These are phyloP conservation scores for Hippopotamus amphibius DNA, from an alignment of 2,113 vertebrate species.

Conservation along the genomic window DNA sequence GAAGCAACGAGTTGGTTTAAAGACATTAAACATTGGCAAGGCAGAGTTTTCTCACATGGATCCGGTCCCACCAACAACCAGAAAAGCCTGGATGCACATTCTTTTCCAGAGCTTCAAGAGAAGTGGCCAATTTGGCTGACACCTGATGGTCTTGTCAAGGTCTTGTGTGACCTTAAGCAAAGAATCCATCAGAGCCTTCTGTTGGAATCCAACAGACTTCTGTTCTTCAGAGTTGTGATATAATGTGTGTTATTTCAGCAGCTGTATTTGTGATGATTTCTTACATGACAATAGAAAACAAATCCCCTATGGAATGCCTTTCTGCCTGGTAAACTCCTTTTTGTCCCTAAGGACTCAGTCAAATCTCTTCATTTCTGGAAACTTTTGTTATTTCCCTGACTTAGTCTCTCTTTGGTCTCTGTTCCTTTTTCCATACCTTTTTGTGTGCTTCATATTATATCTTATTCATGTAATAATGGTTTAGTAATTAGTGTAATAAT, in stretches of 20 bases:
- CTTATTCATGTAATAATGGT: background rate
- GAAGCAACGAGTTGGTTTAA: background rate
- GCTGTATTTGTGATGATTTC: background rate
- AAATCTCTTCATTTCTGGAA: background rate
- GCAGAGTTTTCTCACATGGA: background rate
- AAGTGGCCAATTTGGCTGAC: background rate
- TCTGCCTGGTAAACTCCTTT: background rate
- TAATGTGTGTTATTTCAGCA: background rate
- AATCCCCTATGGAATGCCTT: background rate
- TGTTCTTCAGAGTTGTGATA: background rate
- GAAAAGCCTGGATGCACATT: background rate
- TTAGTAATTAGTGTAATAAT: background rate
- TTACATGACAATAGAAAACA: background rate
- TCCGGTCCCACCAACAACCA: background rate
- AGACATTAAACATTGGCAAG: background rate
- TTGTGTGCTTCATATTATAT: background rate
- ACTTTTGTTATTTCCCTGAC: background rate
- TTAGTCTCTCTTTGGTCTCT: background rate
- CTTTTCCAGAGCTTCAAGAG: background rate
- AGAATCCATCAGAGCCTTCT: background rate
- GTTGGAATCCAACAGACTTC: background rate
- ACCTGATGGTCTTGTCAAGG: background rate
- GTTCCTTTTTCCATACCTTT: background rate
- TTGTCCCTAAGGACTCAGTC: background rate
- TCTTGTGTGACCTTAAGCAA: background rate